Conservation (phyloP, 1,140 invertebrate species). For the Drosophila oshimai region DNA sequence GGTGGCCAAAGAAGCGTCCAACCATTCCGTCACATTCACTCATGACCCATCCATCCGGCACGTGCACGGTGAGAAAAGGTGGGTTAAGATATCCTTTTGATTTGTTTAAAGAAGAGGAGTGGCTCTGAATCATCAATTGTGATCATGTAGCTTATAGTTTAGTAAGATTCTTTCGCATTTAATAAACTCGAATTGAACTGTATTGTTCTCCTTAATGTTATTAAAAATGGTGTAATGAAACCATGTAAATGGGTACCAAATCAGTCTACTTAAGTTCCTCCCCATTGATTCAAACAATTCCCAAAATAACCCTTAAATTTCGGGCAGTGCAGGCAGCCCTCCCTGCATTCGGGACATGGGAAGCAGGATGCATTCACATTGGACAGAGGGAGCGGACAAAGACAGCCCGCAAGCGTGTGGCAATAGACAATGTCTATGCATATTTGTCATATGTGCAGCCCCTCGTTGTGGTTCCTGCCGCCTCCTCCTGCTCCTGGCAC, state of each 20-base stretch:
- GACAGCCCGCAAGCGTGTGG: slow-evolving; percentile 57
- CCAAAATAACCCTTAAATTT: background rate
- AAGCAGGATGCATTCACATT: background rate
- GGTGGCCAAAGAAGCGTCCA: slow-evolving; percentile 35
- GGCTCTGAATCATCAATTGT: too few relatives aligned
- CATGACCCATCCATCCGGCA: background rate
- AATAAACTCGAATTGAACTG: too few relatives aligned
- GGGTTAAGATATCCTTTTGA: too few relatives aligned
- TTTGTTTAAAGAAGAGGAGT: background rate
- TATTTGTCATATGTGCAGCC: slow-evolving; percentile 62
- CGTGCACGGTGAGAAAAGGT: background rate
- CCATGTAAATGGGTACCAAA: too few relatives aligned
- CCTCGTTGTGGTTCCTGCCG: slow-evolving; percentile 28
- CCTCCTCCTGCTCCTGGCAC: background rate
- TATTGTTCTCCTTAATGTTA: too few relatives aligned
- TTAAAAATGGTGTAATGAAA: too few relatives aligned
- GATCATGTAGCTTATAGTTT: too few relatives aligned
- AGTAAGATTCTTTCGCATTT: too few relatives aligned
- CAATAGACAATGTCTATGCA: slow-evolving; percentile 77
- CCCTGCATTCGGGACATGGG: background rate
- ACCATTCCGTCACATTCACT: slow-evolving; percentile 50
- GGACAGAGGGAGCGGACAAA: slow-evolving; percentile 29
- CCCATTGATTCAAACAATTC: slow-evolving; percentile 11
- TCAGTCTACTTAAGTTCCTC: too few relatives aligned
- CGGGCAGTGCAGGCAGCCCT: slow-evolving; percentile 10